These are phyloP conservation scores for Cataglyphis rosenhaueri DNA, from an alignment of 2,888 invertebrate genomes.

Conservation along the genomic window DNA sequence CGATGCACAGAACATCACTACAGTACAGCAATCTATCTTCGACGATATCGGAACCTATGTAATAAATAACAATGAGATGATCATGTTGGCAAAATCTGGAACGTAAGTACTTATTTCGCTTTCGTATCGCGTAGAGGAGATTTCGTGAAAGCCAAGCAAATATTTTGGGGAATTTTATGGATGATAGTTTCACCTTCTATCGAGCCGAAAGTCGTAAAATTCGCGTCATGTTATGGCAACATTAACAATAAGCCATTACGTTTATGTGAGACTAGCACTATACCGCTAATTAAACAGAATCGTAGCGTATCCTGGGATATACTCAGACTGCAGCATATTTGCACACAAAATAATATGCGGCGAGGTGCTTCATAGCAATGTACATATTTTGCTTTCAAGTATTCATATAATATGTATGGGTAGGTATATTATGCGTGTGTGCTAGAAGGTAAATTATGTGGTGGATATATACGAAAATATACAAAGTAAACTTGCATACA, in stretches of 20 bases:
- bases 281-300: constrained; percentile 64
- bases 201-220: not conserved
- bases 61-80: constrained; percentile 44
- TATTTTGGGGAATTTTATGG: constrained; percentile 15
- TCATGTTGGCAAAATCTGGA: constrained; percentile 7
- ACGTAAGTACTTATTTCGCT: constrained; percentile 12
- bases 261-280: constrained; percentile 40
- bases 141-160: not conserved
- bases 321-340: constrained; percentile 31
- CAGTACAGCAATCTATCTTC: not conserved
- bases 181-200: constrained; percentile 9
- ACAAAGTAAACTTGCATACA: not conserved
- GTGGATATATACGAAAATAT: not conserved
- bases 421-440: not conserved
- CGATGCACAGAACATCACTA: constrained; percentile 1
- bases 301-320: constrained; percentile 29
- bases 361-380: not conserved
- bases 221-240: not conserved
- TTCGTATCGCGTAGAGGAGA: not conserved
- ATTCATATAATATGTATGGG: constrained; percentile 14
- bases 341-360: constrained; percentile 53
- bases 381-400: constrained; percentile 22
- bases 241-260: constrained; percentile 20
- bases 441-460: constrained; percentile 27
- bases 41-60: not conserved